Conservation (phyloP, 2,888 invertebrate genomes). For the Spodoptera exigua region DNA sequence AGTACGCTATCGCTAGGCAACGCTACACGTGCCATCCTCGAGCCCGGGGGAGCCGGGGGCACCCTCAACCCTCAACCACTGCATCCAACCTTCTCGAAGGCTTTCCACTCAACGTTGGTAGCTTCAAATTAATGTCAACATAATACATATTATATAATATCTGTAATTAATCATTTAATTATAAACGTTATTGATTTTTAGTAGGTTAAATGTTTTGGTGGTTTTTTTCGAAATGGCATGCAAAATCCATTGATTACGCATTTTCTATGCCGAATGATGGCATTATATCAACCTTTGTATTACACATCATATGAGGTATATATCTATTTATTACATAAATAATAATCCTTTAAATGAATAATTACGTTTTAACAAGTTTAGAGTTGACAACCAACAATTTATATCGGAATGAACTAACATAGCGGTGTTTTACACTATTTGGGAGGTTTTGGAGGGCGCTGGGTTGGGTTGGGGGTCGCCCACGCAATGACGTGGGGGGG, state of each 20-base stretch:
- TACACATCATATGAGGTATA: too few relatives aligned
- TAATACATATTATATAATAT: neutral
- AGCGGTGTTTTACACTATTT: conserved; percentile 37
- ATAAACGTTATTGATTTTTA: too few relatives aligned
- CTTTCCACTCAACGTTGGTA: neutral
- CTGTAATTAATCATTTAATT: too few relatives aligned
- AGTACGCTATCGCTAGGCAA: conserved; percentile 65
- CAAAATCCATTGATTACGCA: too few relatives aligned
- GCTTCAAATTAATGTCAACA: conserved; percentile 1
- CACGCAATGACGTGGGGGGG: conserved; percentile 25
- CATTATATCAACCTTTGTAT: too few relatives aligned
- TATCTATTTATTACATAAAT: too few relatives aligned
- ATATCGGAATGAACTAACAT: conserved; percentile 24
- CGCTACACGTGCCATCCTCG: conserved; percentile 66
- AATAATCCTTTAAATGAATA: too few relatives aligned
- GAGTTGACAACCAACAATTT: conserved; percentile 5
- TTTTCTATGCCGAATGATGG: too few relatives aligned
- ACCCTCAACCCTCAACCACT: conserved; percentile 13
- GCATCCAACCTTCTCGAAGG: conserved; percentile 18
- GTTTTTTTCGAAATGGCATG: too few relatives aligned
- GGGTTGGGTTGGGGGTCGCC: conserved; percentile 9
- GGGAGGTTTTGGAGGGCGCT: neutral
- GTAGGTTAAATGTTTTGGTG: too few relatives aligned
- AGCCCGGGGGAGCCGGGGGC: conserved; percentile 10
- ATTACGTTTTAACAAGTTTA: too few relatives aligned